phyloP scores from a whole-genome alignment of 2,113 vertebrate species.

The Tonatia bakeri region DNA sequence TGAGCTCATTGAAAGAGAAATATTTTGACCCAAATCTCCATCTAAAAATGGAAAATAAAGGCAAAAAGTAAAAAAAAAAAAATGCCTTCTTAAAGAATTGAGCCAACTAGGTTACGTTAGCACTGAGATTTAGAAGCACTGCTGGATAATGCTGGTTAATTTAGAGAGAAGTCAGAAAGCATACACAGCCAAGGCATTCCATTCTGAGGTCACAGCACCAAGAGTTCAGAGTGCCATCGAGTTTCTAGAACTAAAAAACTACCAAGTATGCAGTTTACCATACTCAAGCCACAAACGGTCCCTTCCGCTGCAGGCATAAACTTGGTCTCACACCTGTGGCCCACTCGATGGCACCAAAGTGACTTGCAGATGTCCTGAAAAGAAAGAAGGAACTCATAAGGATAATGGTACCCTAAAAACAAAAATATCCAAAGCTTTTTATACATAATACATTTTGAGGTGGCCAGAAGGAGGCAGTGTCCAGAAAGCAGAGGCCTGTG shows the following conservation, averaged over 20 bases:
- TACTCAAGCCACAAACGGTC: slow-evolving; percentile 92
- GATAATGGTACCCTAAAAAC: neutral
- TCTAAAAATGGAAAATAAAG: neutral
- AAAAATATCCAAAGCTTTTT: neutral
- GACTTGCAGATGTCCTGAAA: slow-evolving; percentile 98
- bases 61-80: neutral
- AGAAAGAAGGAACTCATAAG: slow-evolving; percentile 57
- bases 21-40: neutral
- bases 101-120: neutral
- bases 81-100: neutral
- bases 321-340: slow-evolving; percentile 97
- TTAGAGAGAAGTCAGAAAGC: neutral
- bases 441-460: neutral
- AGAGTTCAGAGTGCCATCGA: neutral
- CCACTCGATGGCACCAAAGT: slow-evolving; percentile 95
- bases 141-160: neutral
- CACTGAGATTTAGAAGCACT: neutral
- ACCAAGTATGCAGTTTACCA: slow-evolving; percentile 85
- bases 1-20: neutral
- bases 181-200: neutral
- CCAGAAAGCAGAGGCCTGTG: neutral
- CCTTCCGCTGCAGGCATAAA: slow-evolving; percentile 99
- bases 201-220: neutral
- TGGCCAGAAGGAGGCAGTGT: neutral
- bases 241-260: slow-evolving; percentile 29